These are phyloP conservation scores for Megalops cyprinoides DNA, from an alignment of 2,797 vertebrate genomes.

Conservation along the genomic window DNA sequence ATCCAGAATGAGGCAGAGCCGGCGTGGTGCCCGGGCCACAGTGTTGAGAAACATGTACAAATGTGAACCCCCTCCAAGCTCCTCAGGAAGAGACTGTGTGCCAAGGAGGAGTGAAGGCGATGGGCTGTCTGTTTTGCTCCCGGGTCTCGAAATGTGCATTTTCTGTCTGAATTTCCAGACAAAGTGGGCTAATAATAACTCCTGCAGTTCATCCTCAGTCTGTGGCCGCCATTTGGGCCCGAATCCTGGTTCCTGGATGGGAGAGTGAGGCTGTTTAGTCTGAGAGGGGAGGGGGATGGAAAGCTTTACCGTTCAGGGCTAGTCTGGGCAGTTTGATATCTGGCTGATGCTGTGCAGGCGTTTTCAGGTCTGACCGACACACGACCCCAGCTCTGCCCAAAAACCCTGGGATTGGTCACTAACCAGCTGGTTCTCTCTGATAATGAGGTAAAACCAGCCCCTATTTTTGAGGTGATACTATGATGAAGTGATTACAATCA, in stretches of 20 bases:
- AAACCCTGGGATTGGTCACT: background rate
- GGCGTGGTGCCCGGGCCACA: too few relatives aligned
- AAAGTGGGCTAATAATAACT: conserved; percentile 3
- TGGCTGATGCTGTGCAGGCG: too few relatives aligned
- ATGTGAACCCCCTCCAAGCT: background rate
- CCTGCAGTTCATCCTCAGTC: background rate
- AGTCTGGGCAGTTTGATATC: background rate
- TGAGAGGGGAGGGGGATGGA: background rate
- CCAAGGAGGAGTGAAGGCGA: background rate
- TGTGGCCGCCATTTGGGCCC: background rate
- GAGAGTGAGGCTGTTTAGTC: too few relatives aligned
- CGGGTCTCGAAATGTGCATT: background rate
- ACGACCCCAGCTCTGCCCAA: background rate
- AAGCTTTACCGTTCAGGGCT: background rate
- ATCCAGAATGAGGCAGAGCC: background rate
- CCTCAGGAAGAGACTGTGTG: background rate
- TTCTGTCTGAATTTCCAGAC: conserved; percentile 5
- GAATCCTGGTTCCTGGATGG: background rate
- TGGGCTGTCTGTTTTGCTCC: background rate
- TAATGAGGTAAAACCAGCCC: background rate
- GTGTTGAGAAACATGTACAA: background rate
- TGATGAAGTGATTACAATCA: background rate
- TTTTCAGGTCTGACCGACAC: too few relatives aligned
- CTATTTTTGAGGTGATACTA: background rate
- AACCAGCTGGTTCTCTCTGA: background rate